These are phyloP conservation scores for Crotalus adamanteus DNA, from an alignment of 2,797 vertebrate genomes.

Conservation along the genomic window DNA sequence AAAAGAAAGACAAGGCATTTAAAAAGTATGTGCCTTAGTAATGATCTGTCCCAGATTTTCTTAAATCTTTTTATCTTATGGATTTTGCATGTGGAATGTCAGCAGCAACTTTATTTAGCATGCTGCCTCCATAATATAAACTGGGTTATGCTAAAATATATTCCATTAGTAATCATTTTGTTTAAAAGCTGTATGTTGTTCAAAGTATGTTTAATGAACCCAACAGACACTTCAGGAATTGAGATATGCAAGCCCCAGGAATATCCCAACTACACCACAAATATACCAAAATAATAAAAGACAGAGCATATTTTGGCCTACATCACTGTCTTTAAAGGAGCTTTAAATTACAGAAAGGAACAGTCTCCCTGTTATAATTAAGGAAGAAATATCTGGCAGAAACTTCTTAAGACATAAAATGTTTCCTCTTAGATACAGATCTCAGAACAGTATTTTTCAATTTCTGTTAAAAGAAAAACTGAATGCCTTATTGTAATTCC, in stretches of 20 bases:
- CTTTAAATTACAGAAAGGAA: neutral
- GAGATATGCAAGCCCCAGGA: neutral
- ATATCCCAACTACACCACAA: neutral
- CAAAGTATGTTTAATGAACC: slow-evolving; percentile 17
- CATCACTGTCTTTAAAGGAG: neutral
- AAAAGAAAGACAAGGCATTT: neutral
- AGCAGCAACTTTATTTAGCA: slow-evolving; percentile 4
- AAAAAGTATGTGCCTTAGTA: neutral
- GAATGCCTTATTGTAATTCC: slow-evolving; percentile 9
- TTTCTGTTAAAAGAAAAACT: slow-evolving; percentile 14
- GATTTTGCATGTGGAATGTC: neutral
- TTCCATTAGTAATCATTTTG: slow-evolving; percentile 1
- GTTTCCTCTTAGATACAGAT: neutral
- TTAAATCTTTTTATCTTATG: neutral
- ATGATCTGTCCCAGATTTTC: neutral
- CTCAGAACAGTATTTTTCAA: neutral
- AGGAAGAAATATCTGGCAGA: neutral
- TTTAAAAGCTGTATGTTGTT: neutral
- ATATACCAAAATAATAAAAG: neutral
- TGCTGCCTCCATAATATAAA: neutral
- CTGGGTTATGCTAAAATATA: neutral
- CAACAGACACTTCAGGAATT: slow-evolving; percentile 3
- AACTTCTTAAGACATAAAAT: neutral
- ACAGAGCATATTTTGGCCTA: neutral
- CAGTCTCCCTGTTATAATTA: neutral